Conservation (phyloP, 2,113 vertebrate genomes). For the Plecotus auritus region DNA sequence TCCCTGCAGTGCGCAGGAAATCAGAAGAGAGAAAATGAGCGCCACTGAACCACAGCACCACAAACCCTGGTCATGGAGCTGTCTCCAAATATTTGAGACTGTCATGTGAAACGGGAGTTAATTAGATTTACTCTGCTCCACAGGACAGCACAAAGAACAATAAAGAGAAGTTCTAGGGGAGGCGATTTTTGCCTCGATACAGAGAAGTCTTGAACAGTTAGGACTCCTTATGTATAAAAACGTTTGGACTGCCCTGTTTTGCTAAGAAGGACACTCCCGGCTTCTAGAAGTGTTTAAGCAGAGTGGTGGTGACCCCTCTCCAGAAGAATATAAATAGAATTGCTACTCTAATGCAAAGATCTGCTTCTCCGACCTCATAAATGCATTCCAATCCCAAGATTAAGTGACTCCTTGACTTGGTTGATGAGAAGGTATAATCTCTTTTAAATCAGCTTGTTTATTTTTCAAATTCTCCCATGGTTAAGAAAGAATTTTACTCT, state of each 20-base stretch:
- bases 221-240: neutral
- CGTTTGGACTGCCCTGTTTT: neutral
- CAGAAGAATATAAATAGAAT: neutral
- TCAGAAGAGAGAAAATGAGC: constrained; percentile 53
- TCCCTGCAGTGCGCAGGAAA: constrained; percentile 29
- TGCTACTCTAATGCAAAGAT: neutral
- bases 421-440: neutral
- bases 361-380: neutral
- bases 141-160: constrained; percentile 39
- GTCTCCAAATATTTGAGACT: constrained; percentile 62
- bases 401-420: neutral
- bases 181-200: neutral
- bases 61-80: constrained; percentile 3
- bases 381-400: neutral
- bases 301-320: neutral
- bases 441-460: constrained; percentile 27
- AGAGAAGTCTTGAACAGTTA: neutral
- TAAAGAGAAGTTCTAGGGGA: constrained; percentile 26
- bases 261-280: neutral
- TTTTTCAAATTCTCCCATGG: constrained; percentile 35
- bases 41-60: neutral
- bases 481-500: constrained; percentile 40
- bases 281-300: neutral
- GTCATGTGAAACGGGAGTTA: constrained; percentile 51
- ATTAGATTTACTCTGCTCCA: constrained; percentile 59